Evolutionary conservation across 2,797 vertebrate genomes (phyloP).

Genomic region (Botia kubotai): DNA sequence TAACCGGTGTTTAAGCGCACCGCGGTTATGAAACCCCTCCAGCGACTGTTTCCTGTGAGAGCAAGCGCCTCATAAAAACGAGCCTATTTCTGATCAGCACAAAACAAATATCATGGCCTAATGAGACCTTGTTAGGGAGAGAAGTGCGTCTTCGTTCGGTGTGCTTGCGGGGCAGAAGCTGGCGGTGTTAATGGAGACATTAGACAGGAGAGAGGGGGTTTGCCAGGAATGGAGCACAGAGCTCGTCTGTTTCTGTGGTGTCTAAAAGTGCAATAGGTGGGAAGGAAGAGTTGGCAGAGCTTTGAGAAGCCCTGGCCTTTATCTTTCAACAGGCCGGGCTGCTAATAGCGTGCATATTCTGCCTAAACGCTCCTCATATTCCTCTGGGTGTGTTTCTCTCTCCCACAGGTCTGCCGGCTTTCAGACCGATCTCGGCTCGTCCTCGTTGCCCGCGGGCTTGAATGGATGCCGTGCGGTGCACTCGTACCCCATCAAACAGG

Average conservation of each 20-base stretch:
- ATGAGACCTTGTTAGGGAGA: neutral
- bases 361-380: constrained; percentile 57
- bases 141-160: constrained; percentile 11
- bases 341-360: constrained; percentile 70
- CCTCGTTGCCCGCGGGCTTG: constrained; percentile 67
- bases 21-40: constrained; percentile 33
- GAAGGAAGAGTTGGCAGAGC: constrained; percentile 62
- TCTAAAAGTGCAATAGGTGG: constrained; percentile 58
- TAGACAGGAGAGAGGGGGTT: constrained; percentile 12
- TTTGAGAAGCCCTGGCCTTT: constrained; percentile 52
- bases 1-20: constrained; percentile 33
- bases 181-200: constrained; percentile 26
- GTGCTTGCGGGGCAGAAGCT: neutral
- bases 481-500: constrained; percentile 90
- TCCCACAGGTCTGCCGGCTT: constrained; percentile 81
- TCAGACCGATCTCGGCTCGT: constrained; percentile 78
- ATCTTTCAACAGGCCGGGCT: constrained; percentile 70
- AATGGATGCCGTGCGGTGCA: constrained; percentile 73
- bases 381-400: constrained; percentile 59
- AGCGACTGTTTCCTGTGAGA: constrained; percentile 29
- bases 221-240: constrained; percentile 49
- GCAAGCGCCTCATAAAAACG: neutral
- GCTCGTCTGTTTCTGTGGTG: constrained; percentile 51
- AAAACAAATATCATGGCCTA: constrained; percentile 20
- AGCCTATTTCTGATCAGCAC: constrained; percentile 17